A percentile compares a stretch with the other conserved stretches of the same genome.
Evolutionary conservation across 1,140 invertebrate genomes (phyloP).

Genomic region (Eufriesea mexicana): DNA sequence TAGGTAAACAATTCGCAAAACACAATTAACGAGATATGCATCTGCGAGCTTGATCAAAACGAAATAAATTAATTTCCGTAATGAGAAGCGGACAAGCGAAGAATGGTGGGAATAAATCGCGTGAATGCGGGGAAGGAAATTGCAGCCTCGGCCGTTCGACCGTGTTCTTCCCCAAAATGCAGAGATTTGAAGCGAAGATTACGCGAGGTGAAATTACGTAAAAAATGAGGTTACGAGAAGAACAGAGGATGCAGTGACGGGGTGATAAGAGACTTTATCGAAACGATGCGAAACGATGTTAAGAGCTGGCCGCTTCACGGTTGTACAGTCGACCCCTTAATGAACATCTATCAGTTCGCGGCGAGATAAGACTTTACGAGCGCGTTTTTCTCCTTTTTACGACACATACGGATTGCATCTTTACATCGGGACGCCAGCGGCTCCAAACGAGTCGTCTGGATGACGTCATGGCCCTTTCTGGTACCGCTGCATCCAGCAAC

Average conservation of each 20-base stretch:
- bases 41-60: no score
- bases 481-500: constrained; percentile 38
- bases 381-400: constrained; percentile 29
- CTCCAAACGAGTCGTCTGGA: constrained; percentile 34
- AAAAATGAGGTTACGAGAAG: constrained; percentile 1
- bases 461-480: constrained; percentile 70
- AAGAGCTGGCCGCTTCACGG: background rate
- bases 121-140: no score
- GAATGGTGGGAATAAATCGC: no score
- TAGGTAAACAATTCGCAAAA: no score
- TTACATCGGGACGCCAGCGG: constrained; percentile 45
- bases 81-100: no score
- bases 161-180: background rate
- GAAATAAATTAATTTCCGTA: no score
- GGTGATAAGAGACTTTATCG: constrained; percentile 33
- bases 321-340: constrained; percentile 48
- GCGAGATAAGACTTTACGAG: constrained; percentile 68
- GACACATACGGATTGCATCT: constrained; percentile 59
- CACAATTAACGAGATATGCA: no score
- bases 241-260: constrained; percentile 15
- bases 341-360: constrained; percentile 69
- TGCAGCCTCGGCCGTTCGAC: background rate
- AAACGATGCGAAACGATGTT: constrained; percentile 12
- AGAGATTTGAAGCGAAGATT: background rate
- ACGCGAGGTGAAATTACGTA: background rate